A percentile compares a stretch with the other conserved stretches of the same genome.
phyloP scores from a whole-genome alignment of 2,888 invertebrate species.

The Diarsia mendica region DNA sequence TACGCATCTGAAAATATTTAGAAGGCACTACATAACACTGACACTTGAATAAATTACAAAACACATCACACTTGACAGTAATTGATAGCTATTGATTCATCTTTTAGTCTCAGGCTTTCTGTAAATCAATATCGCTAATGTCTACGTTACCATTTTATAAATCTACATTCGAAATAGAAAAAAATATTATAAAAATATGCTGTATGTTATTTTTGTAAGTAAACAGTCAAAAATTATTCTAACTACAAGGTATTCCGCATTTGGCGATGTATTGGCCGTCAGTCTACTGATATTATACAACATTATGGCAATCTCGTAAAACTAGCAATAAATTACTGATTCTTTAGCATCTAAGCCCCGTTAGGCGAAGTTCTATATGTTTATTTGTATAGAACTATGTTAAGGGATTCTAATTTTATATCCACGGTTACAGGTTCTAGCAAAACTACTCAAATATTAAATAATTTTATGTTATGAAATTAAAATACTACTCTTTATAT shows the following conservation, averaged over 20 bases:
- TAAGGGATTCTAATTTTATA: slow-evolving; percentile 83
- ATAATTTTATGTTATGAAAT: slow-evolving; percentile 80
- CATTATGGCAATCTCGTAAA: slow-evolving; percentile 76
- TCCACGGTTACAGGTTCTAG: slow-evolving; percentile 87
- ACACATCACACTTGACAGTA: slow-evolving; percentile 51
- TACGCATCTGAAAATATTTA: slow-evolving; percentile 92
- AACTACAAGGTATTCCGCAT: slow-evolving; percentile 78
- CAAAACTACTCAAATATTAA: slow-evolving; percentile 85
- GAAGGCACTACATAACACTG: slow-evolving; percentile 54
- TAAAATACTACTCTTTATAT: slow-evolving; percentile 83
- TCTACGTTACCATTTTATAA: slow-evolving; percentile 77
- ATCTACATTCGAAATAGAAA: slow-evolving; percentile 77
- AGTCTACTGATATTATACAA: slow-evolving; percentile 79
- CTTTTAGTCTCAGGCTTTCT: slow-evolving; percentile 57
- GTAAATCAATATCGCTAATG: slow-evolving; percentile 65
- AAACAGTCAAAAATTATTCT: slow-evolving; percentile 79
- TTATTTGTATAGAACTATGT: slow-evolving; percentile 83
- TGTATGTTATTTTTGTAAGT: slow-evolving; percentile 74
- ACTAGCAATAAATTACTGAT: slow-evolving; percentile 82
- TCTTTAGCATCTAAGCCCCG: slow-evolving; percentile 90
- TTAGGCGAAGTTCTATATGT: slow-evolving; percentile 86
- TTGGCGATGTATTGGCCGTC: slow-evolving; percentile 80
- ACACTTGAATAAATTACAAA: slow-evolving; percentile 15
- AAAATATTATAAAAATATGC: slow-evolving; percentile 78
- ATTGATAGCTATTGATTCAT: slow-evolving; percentile 54